Evolutionary conservation across 2,113 vertebrate genomes (phyloP), one percentile per base, ranked within the genome.

Genomic region (Nothocercus julius): DNA sequence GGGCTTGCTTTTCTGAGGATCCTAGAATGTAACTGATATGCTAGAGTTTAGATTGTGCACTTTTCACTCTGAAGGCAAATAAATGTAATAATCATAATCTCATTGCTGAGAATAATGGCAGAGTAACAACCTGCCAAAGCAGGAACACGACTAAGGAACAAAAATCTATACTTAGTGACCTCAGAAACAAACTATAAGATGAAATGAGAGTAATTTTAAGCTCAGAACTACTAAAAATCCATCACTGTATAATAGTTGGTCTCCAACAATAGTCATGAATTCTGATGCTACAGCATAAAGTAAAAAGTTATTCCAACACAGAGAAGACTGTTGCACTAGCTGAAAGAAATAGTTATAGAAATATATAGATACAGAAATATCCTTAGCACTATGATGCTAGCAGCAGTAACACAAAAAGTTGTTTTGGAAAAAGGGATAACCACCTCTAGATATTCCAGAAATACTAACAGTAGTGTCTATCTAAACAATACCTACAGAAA

Each of bases 1-100:
- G 14, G 24, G 97, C 95, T 62, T 97, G 92, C 47, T 98, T 97
- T 89, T 93, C 95, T 10, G 97, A 87, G 19, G 97, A 98, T 36
- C 98, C 98, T 97, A 98, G 79, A 87, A 95, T 42, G 27, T 98
- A 98, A 92, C 98, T 98, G 85, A 87, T 32, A 92, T 0, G 11
- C 49, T 36, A 94, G 8, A 89, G 53, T 20, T 93, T 89, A 77
- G 82, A 87, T 38, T 11, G 61, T 63, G 63, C 51, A 36, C 72
- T 86, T 89, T 8, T 40, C 9, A 34, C 51, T 80, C 34, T 58
- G 47, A 82, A 77, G 28, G 6, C 14, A 47, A 75, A 66, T 69
- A 42, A 38, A 12, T 1, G 6, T 30, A 66, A 49, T 49, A 49
- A 49, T 22, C 21, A 49, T 49, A 49, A 21, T 21, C 47, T 22